phyloP scores from a whole-genome alignment of 1,140 invertebrate genomes.

The Trypoxylus dichotomus region DNA sequence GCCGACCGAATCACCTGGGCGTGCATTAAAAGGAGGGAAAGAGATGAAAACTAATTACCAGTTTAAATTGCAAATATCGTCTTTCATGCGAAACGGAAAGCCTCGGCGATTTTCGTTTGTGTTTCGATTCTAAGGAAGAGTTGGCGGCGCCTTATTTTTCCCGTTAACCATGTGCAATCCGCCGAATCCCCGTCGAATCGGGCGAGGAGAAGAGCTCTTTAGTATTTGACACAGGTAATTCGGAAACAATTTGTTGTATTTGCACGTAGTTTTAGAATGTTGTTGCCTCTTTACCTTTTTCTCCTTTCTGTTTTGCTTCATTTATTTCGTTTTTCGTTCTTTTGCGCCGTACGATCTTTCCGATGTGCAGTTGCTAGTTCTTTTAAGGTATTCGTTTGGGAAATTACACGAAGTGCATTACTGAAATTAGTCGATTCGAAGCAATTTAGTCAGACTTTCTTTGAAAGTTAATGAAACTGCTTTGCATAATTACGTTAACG shows the following conservation, averaged over 20 bases:
- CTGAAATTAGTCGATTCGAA: conserved; percentile 22
- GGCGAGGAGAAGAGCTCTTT: neutral
- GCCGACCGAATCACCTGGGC: neutral
- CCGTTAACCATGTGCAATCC: neutral
- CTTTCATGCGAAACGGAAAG: conserved; percentile 1
- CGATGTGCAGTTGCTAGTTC: neutral
- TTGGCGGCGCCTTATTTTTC: neutral
- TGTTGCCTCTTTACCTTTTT: neutral
- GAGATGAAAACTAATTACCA: conserved; percentile 11
- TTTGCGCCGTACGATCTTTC: neutral
- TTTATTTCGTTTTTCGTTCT: neutral
- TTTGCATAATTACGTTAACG: conserved; percentile 15
- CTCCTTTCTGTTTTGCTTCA: neutral
- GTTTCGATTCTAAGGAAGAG: neutral
- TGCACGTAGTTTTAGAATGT: conserved; percentile 14
- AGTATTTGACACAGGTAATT: conserved; percentile 25
- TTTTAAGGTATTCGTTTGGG: conserved; percentile 22
- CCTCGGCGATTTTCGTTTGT: neutral
- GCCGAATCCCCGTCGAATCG: neutral
- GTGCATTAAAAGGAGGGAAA: neutral
- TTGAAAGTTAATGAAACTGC: conserved; percentile 9
- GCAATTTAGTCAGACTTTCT: conserved; percentile 2
- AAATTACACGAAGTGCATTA: conserved; percentile 18
- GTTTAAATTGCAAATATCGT: conserved; percentile 23
- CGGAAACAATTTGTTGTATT: conserved; percentile 22